Percentiles rank a stretch among this genome's conserved stretches.
phyloP scores from a whole-genome alignment of 2,888 invertebrate species.

The Dryobota labecula region DNA sequence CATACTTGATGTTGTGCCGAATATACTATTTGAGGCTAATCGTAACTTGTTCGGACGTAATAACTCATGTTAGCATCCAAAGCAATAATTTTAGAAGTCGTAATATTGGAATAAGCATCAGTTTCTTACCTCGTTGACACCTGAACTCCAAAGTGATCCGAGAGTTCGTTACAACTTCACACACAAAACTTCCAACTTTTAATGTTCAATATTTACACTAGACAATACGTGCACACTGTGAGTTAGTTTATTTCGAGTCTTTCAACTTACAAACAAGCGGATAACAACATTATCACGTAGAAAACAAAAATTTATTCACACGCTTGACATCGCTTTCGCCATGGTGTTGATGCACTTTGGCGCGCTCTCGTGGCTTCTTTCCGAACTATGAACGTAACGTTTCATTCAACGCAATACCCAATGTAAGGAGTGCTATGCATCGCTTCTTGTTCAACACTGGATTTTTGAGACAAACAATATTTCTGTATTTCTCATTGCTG shows the following conservation, averaged over 20 bases:
- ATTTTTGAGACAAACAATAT: not conserved
- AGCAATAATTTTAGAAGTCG: constrained; percentile 82
- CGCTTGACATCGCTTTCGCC: constrained; percentile 88
- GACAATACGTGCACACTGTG: constrained; percentile 76
- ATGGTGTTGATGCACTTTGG: constrained; percentile 85
- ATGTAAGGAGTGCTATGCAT: not conserved
- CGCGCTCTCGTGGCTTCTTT: constrained; percentile 75
- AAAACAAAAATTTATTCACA: constrained; percentile 89
- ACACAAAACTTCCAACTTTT: constrained; percentile 86
- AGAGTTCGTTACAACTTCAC: constrained; percentile 89
- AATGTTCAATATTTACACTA: constrained; percentile 77
- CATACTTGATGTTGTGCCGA: constrained; percentile 66
- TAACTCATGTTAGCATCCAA: constrained; percentile 70
- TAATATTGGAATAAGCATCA: constrained; percentile 84
- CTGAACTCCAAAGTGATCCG: constrained; percentile 88
- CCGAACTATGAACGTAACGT: constrained; percentile 62
- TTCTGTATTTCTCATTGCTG: not conserved
- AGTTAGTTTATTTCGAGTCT: constrained; percentile 79
- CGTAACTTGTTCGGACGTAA: constrained; percentile 59
- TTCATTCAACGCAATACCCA: constrained; percentile 67
- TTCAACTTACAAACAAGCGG: constrained; percentile 83
- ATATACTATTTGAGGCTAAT: constrained; percentile 68
- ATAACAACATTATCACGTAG: constrained; percentile 84
- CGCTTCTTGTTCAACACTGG: not conserved
- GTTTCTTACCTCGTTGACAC: constrained; percentile 90